phyloP scores from a whole-genome alignment of 2,797 vertebrate species.

The Rhinoraja longicauda region DNA sequence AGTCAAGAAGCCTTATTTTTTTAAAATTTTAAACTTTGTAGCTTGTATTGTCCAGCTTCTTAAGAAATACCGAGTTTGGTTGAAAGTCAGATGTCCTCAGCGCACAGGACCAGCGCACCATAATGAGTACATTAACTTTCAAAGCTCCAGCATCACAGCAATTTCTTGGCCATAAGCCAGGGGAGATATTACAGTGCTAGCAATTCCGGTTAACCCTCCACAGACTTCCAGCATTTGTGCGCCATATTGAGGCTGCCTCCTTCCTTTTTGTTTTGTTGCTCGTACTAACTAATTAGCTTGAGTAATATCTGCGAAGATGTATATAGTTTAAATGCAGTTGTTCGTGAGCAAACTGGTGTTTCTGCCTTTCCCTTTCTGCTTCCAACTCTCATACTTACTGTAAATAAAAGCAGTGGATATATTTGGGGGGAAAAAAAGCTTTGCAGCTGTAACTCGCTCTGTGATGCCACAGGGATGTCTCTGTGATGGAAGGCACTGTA shows the following conservation, averaged over 20 bases:
- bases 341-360: neutral
- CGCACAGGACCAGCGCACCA: neutral
- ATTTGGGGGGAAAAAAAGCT: too few relatives aligned
- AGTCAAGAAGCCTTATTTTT: neutral
- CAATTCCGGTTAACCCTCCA: conserved; percentile 4
- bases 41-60: neutral
- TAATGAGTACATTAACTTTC: conserved; percentile 29
- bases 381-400: neutral
- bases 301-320: neutral
- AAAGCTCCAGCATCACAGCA: conserved; percentile 25
- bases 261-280: neutral
- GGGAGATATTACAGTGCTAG: neutral
- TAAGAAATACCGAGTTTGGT: neutral
- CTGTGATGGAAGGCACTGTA: too few relatives aligned
- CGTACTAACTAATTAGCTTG: neutral
- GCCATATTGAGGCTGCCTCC: neutral
- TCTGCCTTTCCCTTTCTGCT: neutral
- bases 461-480: too few relatives aligned
- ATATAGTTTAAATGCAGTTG: neutral
- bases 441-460: too few relatives aligned
- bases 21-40: neutral
- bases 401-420: too few relatives aligned
- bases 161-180: neutral
- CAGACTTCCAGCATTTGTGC: conserved; percentile 17
- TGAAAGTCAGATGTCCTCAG: neutral